Evolutionary conservation across 2,888 invertebrate species (phyloP), one percentile per base, ranked within the genome.

Genomic region (Pseudoips prasinana): DNA sequence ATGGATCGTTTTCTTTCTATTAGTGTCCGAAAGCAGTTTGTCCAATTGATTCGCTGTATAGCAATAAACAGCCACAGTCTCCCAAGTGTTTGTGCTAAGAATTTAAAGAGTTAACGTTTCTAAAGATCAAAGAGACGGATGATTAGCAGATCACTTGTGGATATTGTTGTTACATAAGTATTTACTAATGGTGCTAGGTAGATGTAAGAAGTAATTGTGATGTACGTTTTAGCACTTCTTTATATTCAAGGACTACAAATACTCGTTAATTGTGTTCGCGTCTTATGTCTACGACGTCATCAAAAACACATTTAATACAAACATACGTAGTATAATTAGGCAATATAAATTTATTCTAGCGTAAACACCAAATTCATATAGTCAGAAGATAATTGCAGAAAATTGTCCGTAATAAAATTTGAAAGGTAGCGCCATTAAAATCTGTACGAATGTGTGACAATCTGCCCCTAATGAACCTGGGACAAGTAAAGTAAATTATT

Each of bases 91-190:
- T 85, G 83, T 67, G 66, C 53, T 78, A 71, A 64, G 71, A 78
- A 83, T 86, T 86, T 84, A 72, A 75, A 64, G 67, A 73, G 70
- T 82, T 80, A 80, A 76, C 76, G 62, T 76, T 77, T 66, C 64
- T 73, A 73, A 76, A 70, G 59, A 57, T 57, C 57, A 57, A 57
- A 57, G 56, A 57, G 69, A 64, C 56, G 57, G 56, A 69, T 82
- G 80, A 84, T 84, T 84, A 82, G 80, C 81, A 64, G 68, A 76
- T 77, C 68, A 64, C 65, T 76, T 73, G 74, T 76, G 46, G 73
- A 78, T 74, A 76, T 71, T 78, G 71, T 75, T 61, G 65, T 83
- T 84, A 73, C 64, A 72, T 82, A 81, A 83, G 72, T 64, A 50
- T 50, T 33, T 43, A 72, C 73, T 77, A 83, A 81, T 80, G 68